A percentile compares a stretch with the other conserved stretches of the same genome.
phyloP scores from a whole-genome alignment of 2,888 invertebrate species.

The Eumacrocentrus americanus region DNA sequence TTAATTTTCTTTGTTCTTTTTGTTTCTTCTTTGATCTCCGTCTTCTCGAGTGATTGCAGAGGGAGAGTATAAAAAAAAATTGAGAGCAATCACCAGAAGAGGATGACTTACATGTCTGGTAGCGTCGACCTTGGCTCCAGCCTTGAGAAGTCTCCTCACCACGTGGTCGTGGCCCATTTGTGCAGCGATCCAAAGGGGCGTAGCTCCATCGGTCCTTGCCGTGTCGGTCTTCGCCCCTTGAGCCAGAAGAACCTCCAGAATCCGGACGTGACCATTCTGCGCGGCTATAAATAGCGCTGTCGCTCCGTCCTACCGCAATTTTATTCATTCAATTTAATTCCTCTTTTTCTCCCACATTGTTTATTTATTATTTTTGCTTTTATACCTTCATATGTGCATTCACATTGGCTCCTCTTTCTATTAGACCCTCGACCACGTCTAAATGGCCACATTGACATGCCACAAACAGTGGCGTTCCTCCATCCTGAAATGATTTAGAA shows the following conservation, averaged over 20 bases:
- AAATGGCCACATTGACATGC: conserved; percentile 91
- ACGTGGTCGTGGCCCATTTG: conserved; percentile 93
- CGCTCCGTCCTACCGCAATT: conserved; percentile 77
- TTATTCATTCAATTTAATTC: conserved; percentile 9
- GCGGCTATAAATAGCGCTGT: conserved; percentile 91
- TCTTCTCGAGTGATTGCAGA: too few species aligned
- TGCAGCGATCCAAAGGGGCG: conserved; percentile 91
- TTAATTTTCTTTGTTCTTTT: background rate
- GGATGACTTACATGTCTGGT: conserved; percentile 75
- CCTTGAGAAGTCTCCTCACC: conserved; percentile 76
- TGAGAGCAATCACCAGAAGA: too few species aligned
- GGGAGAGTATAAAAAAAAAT: too few species aligned
- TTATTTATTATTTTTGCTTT: conserved; percentile 2
- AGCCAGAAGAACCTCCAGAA: conserved; percentile 74
- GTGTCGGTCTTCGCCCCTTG: conserved; percentile 77
- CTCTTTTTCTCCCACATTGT: background rate
- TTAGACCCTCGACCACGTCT: conserved; percentile 83
- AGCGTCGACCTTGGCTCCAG: conserved; percentile 81
- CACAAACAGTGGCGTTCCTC: conserved; percentile 93
- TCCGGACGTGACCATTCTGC: conserved; percentile 90
- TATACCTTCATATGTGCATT: conserved; percentile 83
- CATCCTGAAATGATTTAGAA: conserved; percentile 74
- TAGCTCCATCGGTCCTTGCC: conserved; percentile 82
- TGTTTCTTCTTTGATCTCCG: too few species aligned
- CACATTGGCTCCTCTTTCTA: conserved; percentile 80